Percentiles rank a stretch among this genome's conserved stretches.
Conservation (phyloP, 2,113 vertebrate species). For the Thunnus maccoyii region DNA sequence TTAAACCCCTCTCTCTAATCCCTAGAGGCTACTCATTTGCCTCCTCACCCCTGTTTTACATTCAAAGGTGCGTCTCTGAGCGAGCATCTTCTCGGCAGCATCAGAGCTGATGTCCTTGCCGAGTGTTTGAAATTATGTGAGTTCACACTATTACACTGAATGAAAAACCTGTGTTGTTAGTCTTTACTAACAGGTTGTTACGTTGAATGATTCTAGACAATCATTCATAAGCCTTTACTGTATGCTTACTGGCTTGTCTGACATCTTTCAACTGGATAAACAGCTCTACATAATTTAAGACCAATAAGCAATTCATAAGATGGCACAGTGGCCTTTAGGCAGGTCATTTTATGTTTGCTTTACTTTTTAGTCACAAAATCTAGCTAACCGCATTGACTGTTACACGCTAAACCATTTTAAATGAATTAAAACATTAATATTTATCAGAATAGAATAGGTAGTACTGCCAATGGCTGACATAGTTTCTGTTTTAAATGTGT, state of each 20-base stretch:
- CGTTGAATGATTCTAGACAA: not conserved
- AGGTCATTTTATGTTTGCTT: not conserved
- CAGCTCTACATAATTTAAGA: not conserved
- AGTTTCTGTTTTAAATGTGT: not conserved
- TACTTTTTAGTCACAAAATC: not conserved
- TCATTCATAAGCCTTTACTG: not conserved
- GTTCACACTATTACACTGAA: constrained; percentile 6
- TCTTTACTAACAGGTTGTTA: not conserved
- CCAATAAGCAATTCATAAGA: not conserved
- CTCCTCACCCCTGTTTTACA: constrained; percentile 63
- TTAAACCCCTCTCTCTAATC: constrained; percentile 17
- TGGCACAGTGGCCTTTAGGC: not conserved
- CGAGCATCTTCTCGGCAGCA: constrained; percentile 27
- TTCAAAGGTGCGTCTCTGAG: constrained; percentile 55
- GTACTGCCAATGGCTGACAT: not conserved
- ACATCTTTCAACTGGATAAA: not conserved
- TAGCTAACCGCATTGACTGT: not conserved
- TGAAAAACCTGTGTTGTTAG: not conserved
- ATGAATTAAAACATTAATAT: not conserved
- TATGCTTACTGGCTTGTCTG: not conserved
- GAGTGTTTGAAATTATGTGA: constrained; percentile 28
- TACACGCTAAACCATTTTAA: not conserved
- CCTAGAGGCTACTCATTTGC: constrained; percentile 44
- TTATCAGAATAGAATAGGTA: not conserved
- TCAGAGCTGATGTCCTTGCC: constrained; percentile 38